Percentiles rank a stretch among this genome's conserved stretches.
phyloP scores from a whole-genome alignment of 1,140 invertebrate genomes.

The Plutomurus gul region DNA sequence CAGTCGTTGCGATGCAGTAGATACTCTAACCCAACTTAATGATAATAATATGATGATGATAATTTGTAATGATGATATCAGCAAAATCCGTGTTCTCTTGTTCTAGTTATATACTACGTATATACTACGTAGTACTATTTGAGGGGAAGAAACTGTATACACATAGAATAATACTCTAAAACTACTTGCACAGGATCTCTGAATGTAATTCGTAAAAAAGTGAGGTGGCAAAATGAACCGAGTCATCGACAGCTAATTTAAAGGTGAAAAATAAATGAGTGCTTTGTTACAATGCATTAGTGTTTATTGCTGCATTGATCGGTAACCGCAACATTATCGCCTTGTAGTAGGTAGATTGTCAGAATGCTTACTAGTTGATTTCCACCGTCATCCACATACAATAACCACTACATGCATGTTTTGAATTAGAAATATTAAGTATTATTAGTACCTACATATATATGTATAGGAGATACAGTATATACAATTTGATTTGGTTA shows the following conservation, averaged over 20 bases:
- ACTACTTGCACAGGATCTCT: background rate
- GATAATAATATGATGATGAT: slow-evolving; percentile 1
- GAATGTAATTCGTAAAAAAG: background rate
- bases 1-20: background rate
- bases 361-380: no score
- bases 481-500: no score
- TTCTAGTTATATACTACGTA: background rate
- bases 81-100: slow-evolving; percentile 11
- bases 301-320: background rate
- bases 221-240: slow-evolving; percentile 33
- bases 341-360: no score
- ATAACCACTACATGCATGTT: no score
- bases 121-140: background rate
- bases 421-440: no score
- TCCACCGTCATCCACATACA: no score
- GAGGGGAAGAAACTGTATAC: background rate
- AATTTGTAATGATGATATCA: slow-evolving; percentile 37
- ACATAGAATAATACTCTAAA: background rate
- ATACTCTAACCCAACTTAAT: background rate
- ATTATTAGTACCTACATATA: no score
- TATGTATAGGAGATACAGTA: no score
- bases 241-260: slow-evolving; percentile 44
- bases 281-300: background rate
- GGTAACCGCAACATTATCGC: no score
- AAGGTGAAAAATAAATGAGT: slow-evolving; percentile 41